phyloP scores from a whole-genome alignment of 1,140 invertebrate genomes.

The Cotesia glomerata region DNA sequence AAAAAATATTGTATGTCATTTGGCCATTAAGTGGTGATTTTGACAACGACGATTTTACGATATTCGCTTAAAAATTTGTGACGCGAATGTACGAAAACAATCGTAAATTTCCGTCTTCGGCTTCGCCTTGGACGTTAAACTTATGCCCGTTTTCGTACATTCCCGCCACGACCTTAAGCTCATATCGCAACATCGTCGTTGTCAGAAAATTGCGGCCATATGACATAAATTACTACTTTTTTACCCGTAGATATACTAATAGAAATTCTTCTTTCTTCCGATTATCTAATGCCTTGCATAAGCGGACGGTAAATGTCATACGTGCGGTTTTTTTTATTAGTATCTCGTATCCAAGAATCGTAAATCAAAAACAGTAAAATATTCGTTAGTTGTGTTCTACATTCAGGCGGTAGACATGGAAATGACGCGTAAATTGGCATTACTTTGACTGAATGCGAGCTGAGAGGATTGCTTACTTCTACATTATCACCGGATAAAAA shows the following conservation, averaged over 20 bases:
- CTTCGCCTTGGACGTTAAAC: too few species aligned
- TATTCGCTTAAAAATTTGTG: too few species aligned
- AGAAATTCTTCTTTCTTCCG: conserved; percentile 22
- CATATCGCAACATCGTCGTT: too few species aligned
- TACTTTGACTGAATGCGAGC: conserved; percentile 32
- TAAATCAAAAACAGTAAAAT: conserved; percentile 41
- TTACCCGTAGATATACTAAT: conserved; percentile 21
- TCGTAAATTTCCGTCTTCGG: too few species aligned
- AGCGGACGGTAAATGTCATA: conserved; percentile 27
- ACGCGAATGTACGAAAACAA: too few species aligned
- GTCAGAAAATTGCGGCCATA: too few species aligned
- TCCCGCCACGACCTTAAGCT: too few species aligned
- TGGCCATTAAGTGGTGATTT: too few species aligned
- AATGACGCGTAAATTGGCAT: conserved; percentile 42
- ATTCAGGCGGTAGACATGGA: conserved; percentile 37
- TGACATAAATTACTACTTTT: too few species aligned
- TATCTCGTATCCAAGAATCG: conserved; percentile 39
- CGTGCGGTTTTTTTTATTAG: conserved; percentile 21
- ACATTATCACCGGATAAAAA: background rate
- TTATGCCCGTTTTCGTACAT: too few species aligned
- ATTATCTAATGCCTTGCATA: conserved; percentile 28
- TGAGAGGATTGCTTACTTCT: background rate
- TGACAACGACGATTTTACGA: too few species aligned
- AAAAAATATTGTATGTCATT: too few species aligned
- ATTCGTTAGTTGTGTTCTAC: conserved; percentile 35